Percentiles rank a stretch among this genome's conserved stretches.
These are phyloP conservation scores for Etia nguti DNA, from an alignment of 2,113 vertebrate genomes.

Conservation along the genomic window DNA sequence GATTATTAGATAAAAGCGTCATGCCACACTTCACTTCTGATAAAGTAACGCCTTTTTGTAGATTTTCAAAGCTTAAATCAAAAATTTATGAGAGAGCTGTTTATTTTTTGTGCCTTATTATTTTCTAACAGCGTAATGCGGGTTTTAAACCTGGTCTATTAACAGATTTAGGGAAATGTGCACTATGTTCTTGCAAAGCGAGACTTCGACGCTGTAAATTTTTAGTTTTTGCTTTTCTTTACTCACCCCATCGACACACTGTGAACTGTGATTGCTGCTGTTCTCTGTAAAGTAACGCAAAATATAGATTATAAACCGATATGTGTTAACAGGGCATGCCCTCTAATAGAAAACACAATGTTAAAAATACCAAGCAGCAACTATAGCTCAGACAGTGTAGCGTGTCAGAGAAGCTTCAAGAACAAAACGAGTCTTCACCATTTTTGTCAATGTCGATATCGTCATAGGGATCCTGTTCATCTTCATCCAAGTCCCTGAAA, in stretches of 20 bases:
- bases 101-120: neutral
- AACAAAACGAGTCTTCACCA: constrained; percentile 26
- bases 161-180: neutral
- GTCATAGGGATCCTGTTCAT: constrained; percentile 65
- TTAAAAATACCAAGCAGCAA: neutral
- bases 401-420: neutral
- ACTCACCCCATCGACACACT: constrained; percentile 53
- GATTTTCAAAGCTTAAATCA: neutral
- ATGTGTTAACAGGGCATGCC: neutral
- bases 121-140: neutral
- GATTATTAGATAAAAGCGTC: neutral
- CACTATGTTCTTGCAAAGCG: neutral
- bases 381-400: neutral
- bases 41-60: neutral
- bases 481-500: constrained; percentile 41
- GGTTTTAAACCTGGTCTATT: neutral
- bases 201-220: neutral
- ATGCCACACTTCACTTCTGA: neutral
- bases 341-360: neutral
- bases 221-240: neutral
- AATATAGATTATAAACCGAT: neutral
- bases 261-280: constrained; percentile 44
- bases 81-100: neutral
- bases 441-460: constrained; percentile 63
- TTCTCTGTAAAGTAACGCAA: constrained; percentile 55